phyloP scores from a whole-genome alignment of 2,113 vertebrate genomes.

The Oenanthe melanoleuca region DNA sequence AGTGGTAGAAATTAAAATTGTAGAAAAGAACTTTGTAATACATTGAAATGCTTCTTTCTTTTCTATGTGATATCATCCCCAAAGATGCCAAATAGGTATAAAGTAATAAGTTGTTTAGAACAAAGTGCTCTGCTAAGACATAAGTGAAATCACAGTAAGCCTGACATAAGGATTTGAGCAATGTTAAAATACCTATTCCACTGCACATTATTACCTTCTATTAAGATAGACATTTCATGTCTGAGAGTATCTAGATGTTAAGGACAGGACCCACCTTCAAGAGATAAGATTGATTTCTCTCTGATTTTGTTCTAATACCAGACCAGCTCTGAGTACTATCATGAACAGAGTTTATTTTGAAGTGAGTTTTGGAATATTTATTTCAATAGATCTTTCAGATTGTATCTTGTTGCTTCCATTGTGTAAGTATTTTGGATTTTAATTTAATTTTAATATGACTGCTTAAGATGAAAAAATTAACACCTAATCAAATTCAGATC shows the following conservation, averaged over 20 bases:
- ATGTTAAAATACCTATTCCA: not conserved
- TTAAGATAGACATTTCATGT: not conserved
- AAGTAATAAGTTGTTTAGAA: not conserved
- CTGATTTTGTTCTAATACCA: not conserved
- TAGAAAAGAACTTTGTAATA: not conserved
- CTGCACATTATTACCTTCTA: not conserved
- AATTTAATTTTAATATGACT: not conserved
- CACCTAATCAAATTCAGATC: not conserved
- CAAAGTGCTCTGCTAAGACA: not conserved
- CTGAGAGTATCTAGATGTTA: not conserved
- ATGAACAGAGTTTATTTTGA: not conserved
- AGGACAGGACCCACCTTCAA: not conserved
- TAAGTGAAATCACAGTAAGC: not conserved
- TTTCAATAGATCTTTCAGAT: not conserved
- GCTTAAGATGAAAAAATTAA: not conserved
- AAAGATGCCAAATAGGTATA: not conserved
- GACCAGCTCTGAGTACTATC: not conserved
- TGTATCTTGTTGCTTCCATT: not conserved
- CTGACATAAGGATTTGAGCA: not conserved
- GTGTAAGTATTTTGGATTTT: not conserved
- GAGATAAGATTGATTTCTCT: not conserved
- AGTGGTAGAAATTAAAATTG: not conserved
- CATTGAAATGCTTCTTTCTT: not conserved
- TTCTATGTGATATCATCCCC: not conserved
- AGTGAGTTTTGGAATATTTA: not conserved